Conservation (phyloP, 2,797 vertebrate species). For the Limnodromus scolopaceus region DNA sequence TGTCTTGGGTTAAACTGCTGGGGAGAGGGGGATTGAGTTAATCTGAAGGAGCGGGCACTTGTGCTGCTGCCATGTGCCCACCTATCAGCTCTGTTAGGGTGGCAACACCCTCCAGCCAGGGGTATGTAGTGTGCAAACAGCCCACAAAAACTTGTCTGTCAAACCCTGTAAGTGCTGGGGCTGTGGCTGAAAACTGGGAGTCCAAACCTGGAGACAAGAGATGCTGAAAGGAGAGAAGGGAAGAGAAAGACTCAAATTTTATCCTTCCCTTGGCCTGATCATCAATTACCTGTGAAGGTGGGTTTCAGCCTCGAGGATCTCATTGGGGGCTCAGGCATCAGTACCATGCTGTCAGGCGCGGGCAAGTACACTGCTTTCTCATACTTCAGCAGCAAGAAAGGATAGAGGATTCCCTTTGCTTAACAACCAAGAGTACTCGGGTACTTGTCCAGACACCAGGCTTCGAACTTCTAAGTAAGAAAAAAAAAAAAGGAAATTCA, state of each 20-base stretch:
- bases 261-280: background rate
- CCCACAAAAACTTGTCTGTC: background rate
- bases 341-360: background rate
- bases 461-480: background rate
- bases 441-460: background rate
- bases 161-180: background rate
- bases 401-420: background rate
- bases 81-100: background rate
- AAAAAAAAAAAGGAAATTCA: background rate
- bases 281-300: background rate
- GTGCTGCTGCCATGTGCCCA: background rate
- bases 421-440: background rate
- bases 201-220: background rate
- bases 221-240: background rate
- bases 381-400: background rate
- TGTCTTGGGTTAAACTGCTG: background rate
- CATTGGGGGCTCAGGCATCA: fast-evolving
- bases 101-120: background rate
- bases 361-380: background rate
- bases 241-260: background rate
- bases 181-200: background rate
- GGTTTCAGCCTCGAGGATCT: background rate
- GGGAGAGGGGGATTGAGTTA: background rate
- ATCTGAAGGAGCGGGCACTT: background rate
- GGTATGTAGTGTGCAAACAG: background rate